These are phyloP conservation scores for Scrobipalpa costella DNA, from an alignment of 2,888 invertebrate genomes.

Conservation along the genomic window DNA sequence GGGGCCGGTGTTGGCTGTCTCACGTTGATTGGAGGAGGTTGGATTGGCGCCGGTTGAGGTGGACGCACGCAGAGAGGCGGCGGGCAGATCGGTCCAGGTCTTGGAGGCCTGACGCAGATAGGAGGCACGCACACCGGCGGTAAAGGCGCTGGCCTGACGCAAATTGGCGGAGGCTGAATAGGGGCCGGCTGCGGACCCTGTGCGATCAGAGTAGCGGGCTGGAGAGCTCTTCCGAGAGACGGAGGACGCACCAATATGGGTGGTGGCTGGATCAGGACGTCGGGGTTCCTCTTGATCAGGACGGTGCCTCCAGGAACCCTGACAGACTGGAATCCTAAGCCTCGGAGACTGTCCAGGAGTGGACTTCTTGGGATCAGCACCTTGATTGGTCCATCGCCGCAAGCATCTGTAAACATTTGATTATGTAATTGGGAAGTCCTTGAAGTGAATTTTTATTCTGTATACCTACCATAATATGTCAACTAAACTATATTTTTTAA, in stretches of 20 bases:
- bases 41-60: conserved; percentile 38
- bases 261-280: conserved; percentile 63
- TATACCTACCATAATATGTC: background rate
- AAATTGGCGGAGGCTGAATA: conserved; percentile 53
- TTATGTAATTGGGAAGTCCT: background rate
- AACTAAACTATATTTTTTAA: background rate
- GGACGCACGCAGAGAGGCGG: conserved; percentile 44
- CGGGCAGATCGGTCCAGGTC: conserved; percentile 43
- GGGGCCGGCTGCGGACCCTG: conserved; percentile 46
- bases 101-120: conserved; percentile 52
- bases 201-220: conserved; percentile 57
- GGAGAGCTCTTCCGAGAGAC: conserved; percentile 48
- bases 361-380: conserved; percentile 42
- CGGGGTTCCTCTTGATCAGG: conserved; percentile 55
- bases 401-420: conserved; percentile 45
- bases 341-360: conserved; percentile 43
- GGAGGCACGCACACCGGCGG: conserved; percentile 50
- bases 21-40: conserved; percentile 49
- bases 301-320: conserved; percentile 61
- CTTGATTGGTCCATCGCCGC: conserved; percentile 54
- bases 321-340: conserved; percentile 53
- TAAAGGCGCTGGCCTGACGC: conserved; percentile 49
- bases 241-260: conserved; percentile 50
- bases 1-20: conserved; percentile 46
- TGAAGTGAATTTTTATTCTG: background rate